phyloP scores from a whole-genome alignment of 2,113 vertebrate genomes.

The Hydropotes inermis region DNA sequence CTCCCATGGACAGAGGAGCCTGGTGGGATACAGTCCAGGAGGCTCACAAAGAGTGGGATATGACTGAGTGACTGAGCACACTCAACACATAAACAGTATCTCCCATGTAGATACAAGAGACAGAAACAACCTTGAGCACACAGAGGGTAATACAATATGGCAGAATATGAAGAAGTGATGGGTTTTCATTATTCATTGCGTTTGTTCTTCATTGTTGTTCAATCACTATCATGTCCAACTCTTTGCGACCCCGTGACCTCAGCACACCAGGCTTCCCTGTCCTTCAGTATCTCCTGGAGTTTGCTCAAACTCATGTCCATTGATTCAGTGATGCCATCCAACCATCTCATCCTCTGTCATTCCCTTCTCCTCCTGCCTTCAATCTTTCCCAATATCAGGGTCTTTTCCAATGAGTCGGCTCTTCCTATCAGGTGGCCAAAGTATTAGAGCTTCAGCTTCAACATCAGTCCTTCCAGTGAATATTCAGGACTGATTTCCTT shows the following conservation, averaged over 20 bases:
- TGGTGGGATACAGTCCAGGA: not conserved
- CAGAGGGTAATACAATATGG: not conserved
- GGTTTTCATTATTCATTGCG: not conserved
- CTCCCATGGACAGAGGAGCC: not conserved
- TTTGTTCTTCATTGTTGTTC: not conserved
- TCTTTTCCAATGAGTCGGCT: not conserved
- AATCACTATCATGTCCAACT: not conserved
- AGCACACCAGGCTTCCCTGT: not conserved
- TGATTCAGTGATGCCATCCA: not conserved
- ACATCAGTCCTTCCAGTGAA: not conserved
- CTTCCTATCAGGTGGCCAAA: not conserved
- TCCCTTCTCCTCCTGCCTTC: not conserved
- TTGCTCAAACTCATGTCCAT: not conserved
- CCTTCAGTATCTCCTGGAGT: not conserved
- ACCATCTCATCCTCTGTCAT: not conserved
- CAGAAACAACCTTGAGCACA: not conserved
- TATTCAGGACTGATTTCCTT: not conserved
- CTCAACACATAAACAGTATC: not conserved
- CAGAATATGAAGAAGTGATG: not conserved
- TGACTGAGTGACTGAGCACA: accelerated
- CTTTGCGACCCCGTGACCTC: not conserved
- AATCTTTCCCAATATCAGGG: not conserved
- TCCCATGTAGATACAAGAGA: not conserved
- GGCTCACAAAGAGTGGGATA: not conserved
- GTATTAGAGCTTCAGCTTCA: not conserved